phyloP scores from a whole-genome alignment of 2,797 vertebrate species.

The Austrolebias charrua region DNA sequence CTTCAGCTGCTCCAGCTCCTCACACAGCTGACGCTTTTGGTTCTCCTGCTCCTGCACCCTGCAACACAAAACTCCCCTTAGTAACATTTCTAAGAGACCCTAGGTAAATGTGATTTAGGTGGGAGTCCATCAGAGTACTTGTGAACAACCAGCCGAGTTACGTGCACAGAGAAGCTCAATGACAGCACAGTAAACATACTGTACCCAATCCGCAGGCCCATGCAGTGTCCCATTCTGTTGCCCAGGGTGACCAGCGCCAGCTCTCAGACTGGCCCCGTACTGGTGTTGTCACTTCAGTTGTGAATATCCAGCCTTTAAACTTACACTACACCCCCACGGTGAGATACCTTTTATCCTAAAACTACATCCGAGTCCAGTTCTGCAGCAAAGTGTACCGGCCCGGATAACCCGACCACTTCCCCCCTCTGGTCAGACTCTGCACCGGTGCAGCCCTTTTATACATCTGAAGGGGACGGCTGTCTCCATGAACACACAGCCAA shows the following conservation, averaged over 20 bases:
- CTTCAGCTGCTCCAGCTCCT: slow-evolving; percentile 77
- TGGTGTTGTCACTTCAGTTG: slow-evolving; percentile 29
- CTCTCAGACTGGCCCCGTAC: slow-evolving; percentile 55
- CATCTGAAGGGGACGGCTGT: slow-evolving; percentile 61
- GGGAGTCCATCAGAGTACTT: neutral
- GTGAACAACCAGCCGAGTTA: neutral
- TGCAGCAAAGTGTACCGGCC: slow-evolving; percentile 31
- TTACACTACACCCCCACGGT: slow-evolving; percentile 12
- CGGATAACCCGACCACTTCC: slow-evolving; percentile 32
- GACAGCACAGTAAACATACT: slow-evolving; percentile 60
- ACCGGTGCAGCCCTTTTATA: slow-evolving; percentile 54
- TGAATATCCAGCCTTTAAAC: slow-evolving; percentile 27
- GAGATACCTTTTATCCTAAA: neutral
- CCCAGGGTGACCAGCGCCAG: slow-evolving; percentile 75
- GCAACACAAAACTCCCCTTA: slow-evolving; percentile 1
- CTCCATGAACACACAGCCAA: slow-evolving; percentile 50
- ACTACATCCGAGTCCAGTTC: neutral
- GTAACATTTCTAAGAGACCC: neutral
- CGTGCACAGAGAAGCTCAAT: slow-evolving; percentile 10
- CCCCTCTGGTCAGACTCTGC: slow-evolving; percentile 40
- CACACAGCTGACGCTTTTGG: slow-evolving; percentile 78
- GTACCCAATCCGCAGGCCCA: slow-evolving; percentile 82
- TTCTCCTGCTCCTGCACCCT: slow-evolving; percentile 85
- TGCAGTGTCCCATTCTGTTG: slow-evolving; percentile 81
- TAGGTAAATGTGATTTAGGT: too few species aligned